These are phyloP conservation scores for Notamacropus eugenii DNA, from an alignment of 2,797 vertebrate species.

Conservation along the genomic window DNA sequence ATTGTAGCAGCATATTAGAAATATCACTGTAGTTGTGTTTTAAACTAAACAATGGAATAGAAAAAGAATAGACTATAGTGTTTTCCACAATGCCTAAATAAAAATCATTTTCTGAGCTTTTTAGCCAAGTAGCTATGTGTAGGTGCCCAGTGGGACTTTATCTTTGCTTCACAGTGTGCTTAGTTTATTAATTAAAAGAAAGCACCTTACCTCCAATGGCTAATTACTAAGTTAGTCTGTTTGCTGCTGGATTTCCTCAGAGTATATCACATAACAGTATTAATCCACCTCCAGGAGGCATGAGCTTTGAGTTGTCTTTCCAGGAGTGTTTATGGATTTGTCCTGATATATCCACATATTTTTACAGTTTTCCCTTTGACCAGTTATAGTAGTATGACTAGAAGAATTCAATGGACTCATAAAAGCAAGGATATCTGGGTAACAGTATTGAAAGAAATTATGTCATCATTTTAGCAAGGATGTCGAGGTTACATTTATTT, in stretches of 20 bases:
- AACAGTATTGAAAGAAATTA: neutral
- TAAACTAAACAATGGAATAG: neutral
- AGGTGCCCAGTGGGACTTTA: neutral
- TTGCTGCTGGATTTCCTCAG: neutral
- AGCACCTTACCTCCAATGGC: neutral
- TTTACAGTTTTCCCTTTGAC: neutral
- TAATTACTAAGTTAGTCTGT: neutral
- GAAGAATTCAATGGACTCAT: neutral
- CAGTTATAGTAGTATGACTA: neutral
- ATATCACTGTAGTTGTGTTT: neutral
- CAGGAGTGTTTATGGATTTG: neutral
- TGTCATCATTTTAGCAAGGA: neutral
- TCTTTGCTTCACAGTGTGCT: neutral
- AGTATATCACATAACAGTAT: neutral
- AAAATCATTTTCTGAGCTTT: neutral
- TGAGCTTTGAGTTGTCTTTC: neutral
- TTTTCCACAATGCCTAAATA: neutral
- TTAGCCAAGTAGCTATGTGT: neutral
- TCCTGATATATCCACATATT: neutral
- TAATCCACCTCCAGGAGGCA: neutral
- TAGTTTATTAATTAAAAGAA: neutral
- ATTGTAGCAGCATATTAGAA: neutral
- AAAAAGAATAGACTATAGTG: neutral
- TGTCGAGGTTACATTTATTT: neutral
- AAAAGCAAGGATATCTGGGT: neutral